Conservation (phyloP, 2,113 vertebrate species). For the Oostethus manadensis region DNA sequence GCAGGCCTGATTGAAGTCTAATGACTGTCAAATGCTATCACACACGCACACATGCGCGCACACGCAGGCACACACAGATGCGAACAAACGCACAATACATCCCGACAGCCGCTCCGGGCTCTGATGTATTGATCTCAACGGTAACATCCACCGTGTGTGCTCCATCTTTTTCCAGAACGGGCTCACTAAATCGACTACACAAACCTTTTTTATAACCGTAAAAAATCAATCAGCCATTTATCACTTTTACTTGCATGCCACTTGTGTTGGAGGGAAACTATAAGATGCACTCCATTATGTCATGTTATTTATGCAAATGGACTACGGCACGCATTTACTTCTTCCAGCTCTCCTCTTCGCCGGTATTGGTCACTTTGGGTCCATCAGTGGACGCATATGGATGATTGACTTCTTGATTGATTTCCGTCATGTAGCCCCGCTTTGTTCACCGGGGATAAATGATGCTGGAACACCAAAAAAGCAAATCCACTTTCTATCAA, state of each 20-base stretch:
- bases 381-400: constrained; percentile 50
- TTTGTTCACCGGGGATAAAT: constrained; percentile 58
- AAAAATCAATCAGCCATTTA: not conserved
- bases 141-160: constrained; percentile 19
- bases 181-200: not conserved
- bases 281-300: not conserved
- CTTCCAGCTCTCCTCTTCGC: constrained; percentile 15
- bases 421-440: constrained; percentile 58
- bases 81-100: constrained; percentile 8
- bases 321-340: not conserved
- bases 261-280: not conserved
- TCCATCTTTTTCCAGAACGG: constrained; percentile 1
- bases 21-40: constrained; percentile 49
- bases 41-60: constrained; percentile 4
- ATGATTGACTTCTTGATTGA: constrained; percentile 62
- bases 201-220: not conserved
- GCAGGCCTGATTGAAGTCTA: constrained; percentile 40
- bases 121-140: constrained; percentile 56
- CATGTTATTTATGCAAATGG: not conserved
- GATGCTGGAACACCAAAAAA: constrained; percentile 51
- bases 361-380: constrained; percentile 40
- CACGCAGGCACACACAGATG: constrained; percentile 2
- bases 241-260: constrained; percentile 5
- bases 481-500: constrained; percentile 29
- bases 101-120: constrained; percentile 42